Evolutionary conservation across 2,888 invertebrate species (phyloP), one percentile per base, ranked within the genome.

Genomic region (Spisula solida): DNA sequence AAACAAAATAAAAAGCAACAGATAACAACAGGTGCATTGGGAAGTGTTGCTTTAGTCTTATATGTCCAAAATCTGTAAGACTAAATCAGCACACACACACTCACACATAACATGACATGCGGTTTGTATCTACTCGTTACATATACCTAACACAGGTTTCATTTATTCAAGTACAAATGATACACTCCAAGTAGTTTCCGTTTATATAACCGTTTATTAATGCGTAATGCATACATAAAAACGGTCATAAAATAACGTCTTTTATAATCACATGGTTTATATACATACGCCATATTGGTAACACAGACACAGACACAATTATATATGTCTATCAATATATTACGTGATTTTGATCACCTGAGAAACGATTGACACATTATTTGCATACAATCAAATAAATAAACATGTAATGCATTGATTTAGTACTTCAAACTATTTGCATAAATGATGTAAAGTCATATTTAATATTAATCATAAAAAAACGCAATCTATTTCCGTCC

Each of bases 1-100:
- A 75, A 75, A 75, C 75, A 75, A 75, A 75, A 75, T 75, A 75
- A 75, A 75, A 75, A 75, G 75, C 75, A 75, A 75, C 75, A 75
- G 75, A 75, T 70, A 31, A 70, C 31, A 75, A 75, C 75, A 75
- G n/a, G 75, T 75, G 75, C 29, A 14, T 31, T 14, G 75, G 75
- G 31, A 75, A 34, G 75, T 75, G 31, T 75, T 31, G 75, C 31
- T 75, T 75, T 75, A 16, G 34, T 31, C 34, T 18, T 34, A 34
- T 34, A 34, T 75, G 75, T 1, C 16, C 75, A 66, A 10, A 12
- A 25, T 60, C 10, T 25, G 25, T n/a, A 66, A 66, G 60, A 66
- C 60, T 66, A 66, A 25, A 66, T 25, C 60, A 66, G 25, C 25
- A 51, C 51, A 51, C 51, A 60, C 25, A 8, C 20, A n/a, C 6